Conservation (phyloP, 2,113 vertebrate species). For the Cairina moschata region DNA sequence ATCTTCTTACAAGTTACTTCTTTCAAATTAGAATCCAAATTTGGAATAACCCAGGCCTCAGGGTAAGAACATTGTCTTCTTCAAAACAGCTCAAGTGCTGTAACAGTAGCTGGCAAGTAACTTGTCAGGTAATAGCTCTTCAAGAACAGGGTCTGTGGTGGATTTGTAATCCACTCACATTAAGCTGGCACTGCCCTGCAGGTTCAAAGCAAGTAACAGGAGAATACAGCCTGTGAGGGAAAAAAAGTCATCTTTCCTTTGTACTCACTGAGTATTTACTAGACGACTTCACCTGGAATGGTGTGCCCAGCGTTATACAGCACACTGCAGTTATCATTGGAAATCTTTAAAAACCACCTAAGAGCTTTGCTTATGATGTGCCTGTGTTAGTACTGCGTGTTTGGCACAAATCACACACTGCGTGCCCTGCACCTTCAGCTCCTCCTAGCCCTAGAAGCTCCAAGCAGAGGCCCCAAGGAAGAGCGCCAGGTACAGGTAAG, state of each 20-base stretch:
- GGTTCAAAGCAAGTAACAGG: background rate
- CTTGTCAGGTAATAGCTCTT: background rate
- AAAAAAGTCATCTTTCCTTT: background rate
- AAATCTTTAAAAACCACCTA: background rate
- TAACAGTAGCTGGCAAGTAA: background rate
- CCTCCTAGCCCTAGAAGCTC: background rate
- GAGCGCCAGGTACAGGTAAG: background rate
- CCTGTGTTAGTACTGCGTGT: accelerated
- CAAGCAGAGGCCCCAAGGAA: accelerated
- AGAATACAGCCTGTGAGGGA: background rate
- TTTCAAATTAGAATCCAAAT: background rate
- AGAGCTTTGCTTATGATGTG: background rate
- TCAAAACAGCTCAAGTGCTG: background rate
- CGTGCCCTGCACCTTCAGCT: background rate
- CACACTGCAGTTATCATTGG: background rate
- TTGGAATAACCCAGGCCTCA: background rate
- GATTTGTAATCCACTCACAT: background rate
- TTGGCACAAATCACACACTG: accelerated
- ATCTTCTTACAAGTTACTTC: background rate
- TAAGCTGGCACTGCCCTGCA: background rate
- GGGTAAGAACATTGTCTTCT: background rate
- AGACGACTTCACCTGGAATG: background rate
- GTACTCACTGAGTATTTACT: background rate
- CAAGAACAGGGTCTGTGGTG: background rate
- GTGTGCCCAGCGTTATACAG: background rate